Evolutionary conservation across 2,797 vertebrate genomes (phyloP).

Genomic region (Melanotaenia maccullochi): DNA sequence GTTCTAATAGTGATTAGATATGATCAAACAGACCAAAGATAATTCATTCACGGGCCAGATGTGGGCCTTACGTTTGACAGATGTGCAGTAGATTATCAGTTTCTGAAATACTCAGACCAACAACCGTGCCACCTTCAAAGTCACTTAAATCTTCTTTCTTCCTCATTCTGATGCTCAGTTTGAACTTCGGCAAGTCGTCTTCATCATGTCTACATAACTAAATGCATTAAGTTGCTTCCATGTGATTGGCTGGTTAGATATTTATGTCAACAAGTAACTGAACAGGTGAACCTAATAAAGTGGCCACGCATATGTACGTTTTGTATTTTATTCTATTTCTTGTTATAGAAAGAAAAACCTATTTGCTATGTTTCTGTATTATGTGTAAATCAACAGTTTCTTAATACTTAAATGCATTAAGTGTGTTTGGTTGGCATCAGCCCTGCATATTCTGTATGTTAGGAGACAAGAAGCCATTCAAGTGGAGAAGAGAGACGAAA

Average conservation of each 20-base stretch:
- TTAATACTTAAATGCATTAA: not conserved
- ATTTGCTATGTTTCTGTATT: not conserved
- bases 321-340: not conserved
- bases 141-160: too few relatives aligned
- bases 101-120: too few relatives aligned
- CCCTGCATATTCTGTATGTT: conserved; percentile 14
- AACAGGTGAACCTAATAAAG: not conserved
- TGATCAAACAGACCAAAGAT: too few relatives aligned
- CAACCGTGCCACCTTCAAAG: too few relatives aligned
- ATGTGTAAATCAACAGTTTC: not conserved
- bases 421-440: not conserved
- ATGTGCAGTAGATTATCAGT: too few relatives aligned
- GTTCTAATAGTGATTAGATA: too few relatives aligned
- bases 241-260: too few relatives aligned
- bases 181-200: too few relatives aligned
- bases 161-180: too few relatives aligned
- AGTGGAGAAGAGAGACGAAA: conserved; percentile 24
- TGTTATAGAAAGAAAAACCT: not conserved
- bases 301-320: not conserved
- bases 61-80: too few relatives aligned
- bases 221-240: too few relatives aligned
- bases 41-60: too few relatives aligned
- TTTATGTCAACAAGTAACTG: not conserved
- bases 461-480: conserved; percentile 32
- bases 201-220: not conserved